Conservation (phyloP, 2,888 invertebrate species). For the Poecilus cupreus region DNA sequence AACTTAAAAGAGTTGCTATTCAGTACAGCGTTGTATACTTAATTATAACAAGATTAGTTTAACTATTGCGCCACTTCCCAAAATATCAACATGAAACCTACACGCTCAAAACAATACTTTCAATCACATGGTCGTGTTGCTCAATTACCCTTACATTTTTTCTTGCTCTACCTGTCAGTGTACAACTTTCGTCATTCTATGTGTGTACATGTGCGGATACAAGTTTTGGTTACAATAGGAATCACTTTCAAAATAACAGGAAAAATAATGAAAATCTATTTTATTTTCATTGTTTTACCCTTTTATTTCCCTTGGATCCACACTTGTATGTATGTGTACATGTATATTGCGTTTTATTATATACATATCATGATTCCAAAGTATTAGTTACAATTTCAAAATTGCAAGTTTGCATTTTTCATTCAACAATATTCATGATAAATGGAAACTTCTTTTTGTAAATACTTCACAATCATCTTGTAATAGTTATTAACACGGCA, state of each 20-base stretch:
- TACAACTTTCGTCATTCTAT: not conserved
- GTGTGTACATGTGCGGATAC: not conserved
- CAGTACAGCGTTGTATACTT: constrained; percentile 56
- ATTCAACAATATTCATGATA: not conserved
- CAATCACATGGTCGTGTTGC: constrained; percentile 27
- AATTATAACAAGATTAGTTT: constrained; percentile 54
- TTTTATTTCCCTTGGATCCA: constrained; percentile 10
- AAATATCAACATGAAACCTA: constrained; percentile 40
- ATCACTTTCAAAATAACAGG: not conserved
- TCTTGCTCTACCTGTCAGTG: not conserved
- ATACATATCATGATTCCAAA: constrained; percentile 8
- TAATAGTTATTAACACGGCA: constrained; percentile 41
- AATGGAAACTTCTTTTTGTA: not conserved
- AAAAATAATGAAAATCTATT: not conserved
- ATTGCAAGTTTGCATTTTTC: not conserved
- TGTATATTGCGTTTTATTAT: constrained; percentile 14
- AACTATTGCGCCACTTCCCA: constrained; percentile 56
- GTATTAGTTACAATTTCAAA: constrained; percentile 6
- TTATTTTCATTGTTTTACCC: not conserved
- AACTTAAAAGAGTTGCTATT: constrained; percentile 56
- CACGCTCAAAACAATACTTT: constrained; percentile 21
- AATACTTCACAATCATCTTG: constrained; percentile 33
- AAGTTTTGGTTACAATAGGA: constrained; percentile 2
- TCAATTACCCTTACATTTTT: not conserved
- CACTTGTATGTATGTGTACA: constrained; percentile 23